phyloP scores from a whole-genome alignment of 2,888 invertebrate genomes.

The Homarus gammarus region DNA sequence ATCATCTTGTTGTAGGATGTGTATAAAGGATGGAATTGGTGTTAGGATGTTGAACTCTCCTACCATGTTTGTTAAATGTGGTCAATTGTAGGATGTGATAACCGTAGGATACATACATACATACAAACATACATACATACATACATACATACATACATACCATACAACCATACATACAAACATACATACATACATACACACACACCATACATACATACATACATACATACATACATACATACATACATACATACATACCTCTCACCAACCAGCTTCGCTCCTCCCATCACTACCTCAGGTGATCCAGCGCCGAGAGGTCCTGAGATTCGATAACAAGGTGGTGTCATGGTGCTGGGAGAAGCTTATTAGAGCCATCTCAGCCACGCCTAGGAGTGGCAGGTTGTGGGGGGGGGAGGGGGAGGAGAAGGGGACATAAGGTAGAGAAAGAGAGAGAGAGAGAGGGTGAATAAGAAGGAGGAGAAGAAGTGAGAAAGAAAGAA shows the following conservation, averaged over 20 bases:
- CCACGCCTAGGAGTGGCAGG: not conserved
- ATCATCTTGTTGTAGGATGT: too few species aligned
- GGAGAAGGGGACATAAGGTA: not conserved
- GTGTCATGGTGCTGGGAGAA: too few species aligned
- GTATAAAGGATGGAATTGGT: too few species aligned
- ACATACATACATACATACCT: too few species aligned
- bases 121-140: not conserved
- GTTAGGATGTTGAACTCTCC: too few species aligned
- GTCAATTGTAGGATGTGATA: too few species aligned
- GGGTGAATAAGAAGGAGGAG: not conserved
- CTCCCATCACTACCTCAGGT: too few species aligned
- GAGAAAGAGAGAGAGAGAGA: not conserved
- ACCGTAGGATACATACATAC: not conserved
- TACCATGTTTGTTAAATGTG: too few species aligned
- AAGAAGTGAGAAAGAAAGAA: not conserved
- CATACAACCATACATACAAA: not conserved
- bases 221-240: not conserved
- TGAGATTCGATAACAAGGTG: too few species aligned
- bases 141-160: not conserved
- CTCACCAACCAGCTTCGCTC: too few species aligned
- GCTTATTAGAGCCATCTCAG: too few species aligned
- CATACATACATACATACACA: constrained; percentile 9
- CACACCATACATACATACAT: not conserved
- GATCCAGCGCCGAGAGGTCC: too few species aligned
- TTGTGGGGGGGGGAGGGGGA: not conserved